These are phyloP conservation scores for Molorchus minor DNA, from an alignment of 2,888 invertebrate genomes.

Conservation along the genomic window DNA sequence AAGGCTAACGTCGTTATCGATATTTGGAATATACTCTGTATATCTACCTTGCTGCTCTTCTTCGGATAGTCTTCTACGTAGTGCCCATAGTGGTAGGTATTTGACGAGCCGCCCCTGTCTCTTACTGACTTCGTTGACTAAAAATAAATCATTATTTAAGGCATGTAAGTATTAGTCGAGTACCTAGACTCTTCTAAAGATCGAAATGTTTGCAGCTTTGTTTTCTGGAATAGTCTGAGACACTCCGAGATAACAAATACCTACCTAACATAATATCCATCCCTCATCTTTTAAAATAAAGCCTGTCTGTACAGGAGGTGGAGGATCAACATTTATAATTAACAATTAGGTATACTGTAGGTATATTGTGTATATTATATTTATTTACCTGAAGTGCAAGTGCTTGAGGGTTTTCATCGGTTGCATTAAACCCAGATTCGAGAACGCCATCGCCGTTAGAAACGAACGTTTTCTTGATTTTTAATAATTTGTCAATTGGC, in stretches of 20 bases:
- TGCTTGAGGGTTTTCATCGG: slow-evolving; percentile 48
- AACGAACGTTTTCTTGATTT: slow-evolving; percentile 66
- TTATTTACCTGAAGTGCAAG: slow-evolving; percentile 50
- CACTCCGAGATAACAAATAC: too few species aligned
- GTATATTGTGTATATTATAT: too few species aligned
- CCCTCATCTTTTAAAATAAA: too few species aligned
- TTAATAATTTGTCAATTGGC: slow-evolving; percentile 74
- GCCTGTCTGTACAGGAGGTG: too few species aligned
- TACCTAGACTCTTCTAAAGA: too few species aligned
- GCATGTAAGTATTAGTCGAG: too few species aligned
- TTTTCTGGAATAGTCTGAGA: too few species aligned
- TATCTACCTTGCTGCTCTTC: slow-evolving; percentile 64
- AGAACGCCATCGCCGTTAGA: slow-evolving; percentile 23
- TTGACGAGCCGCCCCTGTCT: slow-evolving; percentile 47
- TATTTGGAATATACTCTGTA: slow-evolving; percentile 79
- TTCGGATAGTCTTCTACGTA: slow-evolving; percentile 50
- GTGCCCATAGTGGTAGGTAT: slow-evolving; percentile 40
- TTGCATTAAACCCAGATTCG: slow-evolving; percentile 8
- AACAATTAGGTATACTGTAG: too few species aligned
- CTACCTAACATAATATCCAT: too few species aligned
- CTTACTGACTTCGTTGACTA: slow-evolving; percentile 44
- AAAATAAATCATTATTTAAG: slow-evolving; percentile 1
- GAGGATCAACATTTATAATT: too few species aligned
- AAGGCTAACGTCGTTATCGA: slow-evolving; percentile 83
- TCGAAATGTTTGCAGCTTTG: too few species aligned